Evolutionary conservation across 2,113 vertebrate genomes (phyloP), one percentile per base, ranked within the genome.

Genomic region (Shinisaurus crocodilurus): DNA sequence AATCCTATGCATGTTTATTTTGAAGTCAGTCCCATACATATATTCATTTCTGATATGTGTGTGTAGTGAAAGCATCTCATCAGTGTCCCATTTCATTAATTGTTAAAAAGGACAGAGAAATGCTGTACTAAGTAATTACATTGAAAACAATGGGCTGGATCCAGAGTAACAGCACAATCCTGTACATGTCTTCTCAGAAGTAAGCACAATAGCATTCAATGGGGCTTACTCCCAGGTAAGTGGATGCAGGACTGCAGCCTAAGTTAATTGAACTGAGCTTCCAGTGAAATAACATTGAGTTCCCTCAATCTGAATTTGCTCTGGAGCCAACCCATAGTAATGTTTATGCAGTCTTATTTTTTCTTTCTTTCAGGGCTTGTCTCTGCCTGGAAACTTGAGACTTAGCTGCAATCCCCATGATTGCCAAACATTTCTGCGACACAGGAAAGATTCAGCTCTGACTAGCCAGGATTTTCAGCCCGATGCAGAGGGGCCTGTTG

Each of bases 281-380:
- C 40, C 74, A 20, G 18, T 75, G 37, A 80, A 50, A 34, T 34
- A 34, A 54, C 12, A 48, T 4, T 72, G 67, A 12, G 72, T 48
- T 50, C 6, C 40, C 18, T 32, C 48, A 32, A 34, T 69, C 6
- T 54, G 32, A 54, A 48, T 7, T 72, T n/a, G 20, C 57, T 63
- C n/a, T 40, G 37, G 60, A 13, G 6, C 57, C 43, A 20, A 48
- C 32, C 45, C 32, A 18, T 3, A 43, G 37, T 18, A 40, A 70
- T 50, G 3, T 69, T 54, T 37, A 81, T 23, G 20, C 29, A 27
- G 23, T 25, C 32, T 75, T 84, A 2, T 83, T 67, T 88, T 23
- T 54, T 54, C 50, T 63, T 43, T 48, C 9, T 67, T 89, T 43
- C 91, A 97, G 97, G 91, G 87, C 54, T 5, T 34, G 25, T 10